These are phyloP conservation scores for Lampropteryx suffumata DNA, from an alignment of 2,888 invertebrate genomes.

Conservation along the genomic window DNA sequence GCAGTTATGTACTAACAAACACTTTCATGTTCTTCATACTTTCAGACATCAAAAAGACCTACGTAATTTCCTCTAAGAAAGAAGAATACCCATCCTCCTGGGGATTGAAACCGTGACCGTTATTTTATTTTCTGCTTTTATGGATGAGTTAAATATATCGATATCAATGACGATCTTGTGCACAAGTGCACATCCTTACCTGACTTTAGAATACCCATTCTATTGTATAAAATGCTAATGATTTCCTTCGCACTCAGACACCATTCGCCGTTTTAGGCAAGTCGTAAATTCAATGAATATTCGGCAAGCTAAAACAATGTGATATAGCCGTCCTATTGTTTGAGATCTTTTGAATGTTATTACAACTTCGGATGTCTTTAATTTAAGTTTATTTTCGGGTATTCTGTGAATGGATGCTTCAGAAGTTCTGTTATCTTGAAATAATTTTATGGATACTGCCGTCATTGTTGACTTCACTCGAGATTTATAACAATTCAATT, in stretches of 20 bases:
- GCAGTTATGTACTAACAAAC: too few species aligned
- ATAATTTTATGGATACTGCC: too few species aligned
- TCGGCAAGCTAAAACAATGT: slow-evolving; percentile 41
- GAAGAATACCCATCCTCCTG: too few species aligned
- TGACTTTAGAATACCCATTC: slow-evolving; percentile 54
- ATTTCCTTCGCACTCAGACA: slow-evolving; percentile 63
- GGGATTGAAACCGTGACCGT: too few species aligned
- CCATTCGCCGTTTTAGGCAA: slow-evolving; percentile 56
- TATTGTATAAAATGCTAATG: slow-evolving; percentile 77
- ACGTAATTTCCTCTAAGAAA: too few species aligned
- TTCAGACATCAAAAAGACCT: too few species aligned
- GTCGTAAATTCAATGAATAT: slow-evolving; percentile 60
- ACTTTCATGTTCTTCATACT: too few species aligned
- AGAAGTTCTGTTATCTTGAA: slow-evolving; percentile 2
- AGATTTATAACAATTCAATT: too few species aligned
- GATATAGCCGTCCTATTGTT: slow-evolving; percentile 32
- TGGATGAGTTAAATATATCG: background rate
- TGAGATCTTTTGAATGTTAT: slow-evolving; percentile 25
- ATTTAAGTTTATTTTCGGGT: slow-evolving; percentile 24
- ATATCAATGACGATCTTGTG: slow-evolving; percentile 19
- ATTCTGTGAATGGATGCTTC: slow-evolving; percentile 6
- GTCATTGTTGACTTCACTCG: too few species aligned
- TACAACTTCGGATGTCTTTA: slow-evolving; percentile 29
- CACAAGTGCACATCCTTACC: slow-evolving; percentile 40
- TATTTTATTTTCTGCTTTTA: too few species aligned